Percentiles rank a stretch among this genome's conserved stretches.
Evolutionary conservation across 2,888 invertebrate genomes (phyloP).

Genomic region (Bembecia ichneumoniformis): DNA sequence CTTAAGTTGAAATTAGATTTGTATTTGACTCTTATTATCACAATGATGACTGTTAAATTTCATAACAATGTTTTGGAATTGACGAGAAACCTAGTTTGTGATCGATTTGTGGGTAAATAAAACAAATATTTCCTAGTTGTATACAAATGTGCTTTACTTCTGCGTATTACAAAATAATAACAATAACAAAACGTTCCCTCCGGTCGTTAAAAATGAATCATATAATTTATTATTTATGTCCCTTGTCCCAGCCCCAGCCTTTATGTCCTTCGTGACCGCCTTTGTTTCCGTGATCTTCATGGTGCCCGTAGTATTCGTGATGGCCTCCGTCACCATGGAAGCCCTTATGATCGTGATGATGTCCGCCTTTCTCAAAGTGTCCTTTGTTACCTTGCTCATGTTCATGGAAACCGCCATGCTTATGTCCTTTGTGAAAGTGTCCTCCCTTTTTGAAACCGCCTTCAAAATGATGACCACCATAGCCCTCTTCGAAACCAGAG

Average conservation of each 20-base stretch:
- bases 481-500: slow-evolving; percentile 83
- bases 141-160: background rate
- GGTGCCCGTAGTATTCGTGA: slow-evolving; percentile 80
- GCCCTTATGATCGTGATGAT: slow-evolving; percentile 83
- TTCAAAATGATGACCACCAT: slow-evolving; percentile 83
- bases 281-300: slow-evolving; percentile 81
- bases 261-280: slow-evolving; percentile 84
- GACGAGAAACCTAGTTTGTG: no score
- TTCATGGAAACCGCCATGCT: slow-evolving; percentile 81
- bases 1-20: no score
- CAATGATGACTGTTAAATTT: no score
- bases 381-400: slow-evolving; percentile 85
- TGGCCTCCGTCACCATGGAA: slow-evolving; percentile 83
- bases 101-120: background rate
- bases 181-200: slow-evolving; percentile 36
- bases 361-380: slow-evolving; percentile 82
- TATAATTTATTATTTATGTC: slow-evolving; percentile 43
- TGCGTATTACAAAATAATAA: slow-evolving; percentile 45
- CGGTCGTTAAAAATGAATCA: slow-evolving; percentile 21
- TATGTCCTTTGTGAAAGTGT: slow-evolving; percentile 84
- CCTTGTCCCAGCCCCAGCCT: slow-evolving; percentile 78
- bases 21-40: no score
- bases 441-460: slow-evolving; percentile 85
- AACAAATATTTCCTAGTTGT: slow-evolving; percentile 22
- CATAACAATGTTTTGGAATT: no score